These are phyloP conservation scores for Vicugna pacos DNA, from an alignment of 2,113 vertebrate genomes.

Conservation along the genomic window DNA sequence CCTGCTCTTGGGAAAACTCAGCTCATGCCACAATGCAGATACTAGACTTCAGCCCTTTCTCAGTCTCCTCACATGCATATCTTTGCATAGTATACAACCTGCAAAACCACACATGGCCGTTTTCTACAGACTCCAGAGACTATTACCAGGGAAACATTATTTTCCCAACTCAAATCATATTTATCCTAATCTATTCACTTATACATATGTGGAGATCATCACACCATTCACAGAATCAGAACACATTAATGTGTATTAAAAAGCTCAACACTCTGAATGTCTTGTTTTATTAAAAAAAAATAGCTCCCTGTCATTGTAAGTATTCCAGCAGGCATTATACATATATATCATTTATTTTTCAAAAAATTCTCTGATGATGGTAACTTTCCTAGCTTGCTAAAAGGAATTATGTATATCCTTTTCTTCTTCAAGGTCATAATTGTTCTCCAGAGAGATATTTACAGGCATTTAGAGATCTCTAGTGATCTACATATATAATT, in stretches of 20 bases:
- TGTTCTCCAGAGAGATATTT: neutral
- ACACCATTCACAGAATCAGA: neutral
- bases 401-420: neutral
- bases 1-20: neutral
- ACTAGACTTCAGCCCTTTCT: neutral
- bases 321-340: neutral
- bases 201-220: neutral
- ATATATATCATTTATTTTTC: neutral
- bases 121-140: neutral
- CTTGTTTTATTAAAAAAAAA: neutral
- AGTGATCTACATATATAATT: neutral
- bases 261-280: neutral
- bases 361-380: neutral
- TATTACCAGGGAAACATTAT: neutral
- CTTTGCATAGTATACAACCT: neutral
- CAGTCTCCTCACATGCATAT: neutral
- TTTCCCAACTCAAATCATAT: neutral
- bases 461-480: neutral
- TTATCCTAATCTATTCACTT: neutral
- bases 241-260: neutral
- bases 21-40: neutral
- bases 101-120: neutral
- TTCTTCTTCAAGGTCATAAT: neutral
- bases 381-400: conserved; percentile 6
- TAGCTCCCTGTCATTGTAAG: neutral